phyloP scores from a whole-genome alignment of 2,113 vertebrate genomes.

The Drymodes brunneopygia region DNA sequence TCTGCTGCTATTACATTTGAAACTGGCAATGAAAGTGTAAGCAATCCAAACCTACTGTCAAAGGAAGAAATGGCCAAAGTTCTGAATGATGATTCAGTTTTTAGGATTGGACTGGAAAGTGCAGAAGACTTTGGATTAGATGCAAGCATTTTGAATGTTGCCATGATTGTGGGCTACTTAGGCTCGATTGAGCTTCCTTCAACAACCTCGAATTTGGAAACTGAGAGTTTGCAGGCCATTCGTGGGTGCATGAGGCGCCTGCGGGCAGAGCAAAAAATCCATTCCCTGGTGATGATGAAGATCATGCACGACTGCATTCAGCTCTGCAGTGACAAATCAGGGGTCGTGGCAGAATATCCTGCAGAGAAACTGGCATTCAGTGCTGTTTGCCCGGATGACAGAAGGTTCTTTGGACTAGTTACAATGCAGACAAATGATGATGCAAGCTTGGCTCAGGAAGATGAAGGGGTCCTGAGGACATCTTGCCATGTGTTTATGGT shows the following conservation, averaged over 20 bases:
- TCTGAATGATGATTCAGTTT: constrained; percentile 78
- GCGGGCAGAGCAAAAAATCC: constrained; percentile 93
- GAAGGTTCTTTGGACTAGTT: constrained; percentile 92
- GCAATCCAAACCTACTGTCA: constrained; percentile 74
- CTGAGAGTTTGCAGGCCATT: constrained; percentile 93
- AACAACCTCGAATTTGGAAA: constrained; percentile 84
- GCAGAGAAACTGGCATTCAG: constrained; percentile 97
- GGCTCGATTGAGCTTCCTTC: constrained; percentile 96
- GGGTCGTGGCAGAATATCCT: constrained; percentile 88
- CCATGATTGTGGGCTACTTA: constrained; percentile 95
- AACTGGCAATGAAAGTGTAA: constrained; percentile 40
- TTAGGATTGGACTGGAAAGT: constrained; percentile 72
- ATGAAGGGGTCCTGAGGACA: constrained; percentile 84
- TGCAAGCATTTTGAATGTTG: constrained; percentile 90
- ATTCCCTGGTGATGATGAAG: constrained; percentile 91
- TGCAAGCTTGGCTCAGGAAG: constrained; percentile 73
- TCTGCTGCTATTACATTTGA: constrained; percentile 73
- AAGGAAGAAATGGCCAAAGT: constrained; percentile 81
- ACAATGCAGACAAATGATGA: constrained; percentile 91
- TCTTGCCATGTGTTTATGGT: constrained; percentile 98
- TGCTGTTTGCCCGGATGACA: constrained; percentile 92
- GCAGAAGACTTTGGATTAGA: constrained; percentile 78
- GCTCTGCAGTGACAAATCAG: constrained; percentile 83
- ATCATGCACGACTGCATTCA: constrained; percentile 93
- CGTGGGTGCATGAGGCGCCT: constrained; percentile 96